Evolutionary conservation across 2,888 invertebrate species (phyloP).

Genomic region (Microchrysa polita): DNA sequence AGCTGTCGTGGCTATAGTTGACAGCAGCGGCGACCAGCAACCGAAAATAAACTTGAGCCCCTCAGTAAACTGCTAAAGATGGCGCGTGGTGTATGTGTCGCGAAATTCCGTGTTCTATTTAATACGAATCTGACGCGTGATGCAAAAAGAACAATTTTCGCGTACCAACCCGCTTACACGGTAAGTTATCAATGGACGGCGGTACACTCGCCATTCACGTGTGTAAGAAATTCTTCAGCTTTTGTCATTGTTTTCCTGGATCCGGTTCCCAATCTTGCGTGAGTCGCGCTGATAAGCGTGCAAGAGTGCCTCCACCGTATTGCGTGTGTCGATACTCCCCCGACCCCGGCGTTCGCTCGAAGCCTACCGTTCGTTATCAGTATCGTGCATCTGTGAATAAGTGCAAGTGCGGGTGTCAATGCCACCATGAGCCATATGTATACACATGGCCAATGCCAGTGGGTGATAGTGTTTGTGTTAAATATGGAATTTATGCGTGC

Average conservation of each 20-base stretch:
- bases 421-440: no score
- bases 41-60: conserved; percentile 25
- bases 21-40: no score
- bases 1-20: conserved; percentile 9
- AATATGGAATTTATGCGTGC: conserved; percentile 41
- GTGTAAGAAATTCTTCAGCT: background rate
- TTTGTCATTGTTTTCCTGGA: no score
- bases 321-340: background rate
- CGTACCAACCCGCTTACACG: conserved; percentile 55
- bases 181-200: conserved; percentile 48
- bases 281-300: conserved; percentile 24
- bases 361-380: conserved; percentile 9
- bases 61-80: conserved; percentile 62
- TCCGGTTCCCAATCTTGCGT: background rate
- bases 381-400: conserved; percentile 1
- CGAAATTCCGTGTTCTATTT: conserved; percentile 70
- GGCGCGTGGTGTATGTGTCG: conserved; percentile 72
- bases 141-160: conserved; percentile 57
- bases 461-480: conserved; percentile 19
- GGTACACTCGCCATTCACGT: background rate
- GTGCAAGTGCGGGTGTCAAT: conserved; percentile 24
- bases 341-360: background rate
- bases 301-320: background rate
- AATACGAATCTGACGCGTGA: conserved; percentile 70
- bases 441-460: conserved; percentile 3